Evolutionary conservation across 2,888 invertebrate genomes (phyloP).

Genomic region (Kryphioiulus occultus): DNA sequence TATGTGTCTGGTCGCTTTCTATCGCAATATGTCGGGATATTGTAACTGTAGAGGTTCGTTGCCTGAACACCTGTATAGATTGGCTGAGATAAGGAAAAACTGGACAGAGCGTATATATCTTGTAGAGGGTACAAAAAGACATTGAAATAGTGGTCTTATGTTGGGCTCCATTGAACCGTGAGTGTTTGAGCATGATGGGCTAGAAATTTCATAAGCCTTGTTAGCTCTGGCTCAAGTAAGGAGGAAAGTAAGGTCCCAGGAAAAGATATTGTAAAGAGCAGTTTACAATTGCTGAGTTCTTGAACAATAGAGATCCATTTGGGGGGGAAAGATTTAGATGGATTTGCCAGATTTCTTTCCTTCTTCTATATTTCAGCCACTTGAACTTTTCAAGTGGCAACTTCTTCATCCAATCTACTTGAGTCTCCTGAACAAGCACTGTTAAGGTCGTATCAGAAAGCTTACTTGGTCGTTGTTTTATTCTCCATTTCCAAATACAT

Average conservation of each 20-base stretch:
- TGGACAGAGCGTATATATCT: slow-evolving; percentile 6
- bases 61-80: slow-evolving; percentile 38
- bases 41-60: background rate
- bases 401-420: background rate
- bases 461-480: too few relatives aligned
- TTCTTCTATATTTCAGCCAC: slow-evolving; percentile 19
- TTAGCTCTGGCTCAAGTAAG: slow-evolving; percentile 26
- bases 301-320: slow-evolving; percentile 35
- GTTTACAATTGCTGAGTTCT: slow-evolving; percentile 3
- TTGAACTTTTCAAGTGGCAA: background rate
- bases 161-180: slow-evolving; percentile 44
- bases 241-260: slow-evolving; percentile 22
- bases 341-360: slow-evolving; percentile 14
- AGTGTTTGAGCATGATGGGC: slow-evolving; percentile 1
- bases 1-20: slow-evolving; percentile 7
- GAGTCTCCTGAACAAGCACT: background rate
- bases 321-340: background rate
- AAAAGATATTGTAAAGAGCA: slow-evolving; percentile 20
- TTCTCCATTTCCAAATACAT: too few relatives aligned
- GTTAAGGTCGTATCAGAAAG: background rate
- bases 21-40: slow-evolving; percentile 25
- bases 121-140: background rate
- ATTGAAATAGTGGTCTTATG: slow-evolving; percentile 41
- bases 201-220: slow-evolving; percentile 26
- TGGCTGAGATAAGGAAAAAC: slow-evolving; percentile 37